Percentiles rank a stretch among this genome's conserved stretches.
Evolutionary conservation across 2,113 vertebrate genomes (phyloP).

Genomic region (Eurypyga helias): DNA sequence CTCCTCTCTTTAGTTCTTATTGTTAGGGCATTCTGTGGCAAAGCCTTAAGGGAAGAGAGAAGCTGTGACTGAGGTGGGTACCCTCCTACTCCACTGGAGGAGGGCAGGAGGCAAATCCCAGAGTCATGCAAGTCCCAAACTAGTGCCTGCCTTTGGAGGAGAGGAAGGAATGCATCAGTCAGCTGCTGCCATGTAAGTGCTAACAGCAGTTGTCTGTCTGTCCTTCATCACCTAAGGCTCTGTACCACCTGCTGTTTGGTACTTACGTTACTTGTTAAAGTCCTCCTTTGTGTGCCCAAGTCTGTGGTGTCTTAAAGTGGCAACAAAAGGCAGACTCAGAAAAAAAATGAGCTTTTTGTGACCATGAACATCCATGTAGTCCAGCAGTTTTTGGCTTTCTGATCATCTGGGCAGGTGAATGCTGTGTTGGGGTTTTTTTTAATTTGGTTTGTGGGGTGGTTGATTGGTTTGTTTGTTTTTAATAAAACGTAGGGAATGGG

Average conservation of each 20-base stretch:
- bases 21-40: neutral
- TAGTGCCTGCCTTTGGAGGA: neutral
- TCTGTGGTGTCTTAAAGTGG: fast-evolving
- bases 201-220: neutral
- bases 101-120: neutral
- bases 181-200: neutral
- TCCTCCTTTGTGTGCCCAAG: neutral
- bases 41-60: neutral
- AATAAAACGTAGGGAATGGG: neutral
- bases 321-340: neutral
- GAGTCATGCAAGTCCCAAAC: neutral
- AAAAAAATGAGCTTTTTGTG: neutral
- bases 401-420: neutral
- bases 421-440: neutral
- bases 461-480: neutral
- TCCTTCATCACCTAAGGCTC: neutral
- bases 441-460: neutral
- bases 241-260: neutral
- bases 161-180: neutral
- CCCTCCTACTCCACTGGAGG: neutral
- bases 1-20: neutral
- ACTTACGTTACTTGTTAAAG: neutral
- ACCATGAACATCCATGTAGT: neutral
- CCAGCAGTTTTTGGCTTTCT: neutral
- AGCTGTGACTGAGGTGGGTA: neutral